These are phyloP conservation scores for Menidia menidia DNA, from an alignment of 2,797 vertebrate genomes.

Conservation along the genomic window DNA sequence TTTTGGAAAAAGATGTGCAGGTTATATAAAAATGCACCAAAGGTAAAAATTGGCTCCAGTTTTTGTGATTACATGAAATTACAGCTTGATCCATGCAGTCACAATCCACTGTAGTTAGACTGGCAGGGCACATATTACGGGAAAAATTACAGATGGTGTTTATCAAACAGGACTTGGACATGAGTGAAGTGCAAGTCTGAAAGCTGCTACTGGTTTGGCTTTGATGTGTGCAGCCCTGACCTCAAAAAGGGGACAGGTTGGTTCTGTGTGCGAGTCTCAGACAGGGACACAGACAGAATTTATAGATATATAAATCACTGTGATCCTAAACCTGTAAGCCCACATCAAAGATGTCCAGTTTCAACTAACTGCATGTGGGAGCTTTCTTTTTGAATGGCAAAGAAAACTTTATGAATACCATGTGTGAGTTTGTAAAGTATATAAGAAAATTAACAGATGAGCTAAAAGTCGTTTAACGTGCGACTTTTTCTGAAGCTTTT, in stretches of 20 bases:
- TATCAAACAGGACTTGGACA: constrained; percentile 3
- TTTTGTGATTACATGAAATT: not conserved
- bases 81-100: not conserved
- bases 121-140: not conserved
- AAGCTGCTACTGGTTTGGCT: constrained; percentile 41
- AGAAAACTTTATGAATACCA: constrained; percentile 20
- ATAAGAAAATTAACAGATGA: not conserved
- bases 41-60: not conserved
- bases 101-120: not conserved
- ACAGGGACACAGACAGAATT: constrained; percentile 44
- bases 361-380: constrained; percentile 21
- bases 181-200: constrained; percentile 21
- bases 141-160: not conserved
- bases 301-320: constrained; percentile 51
- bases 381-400: constrained; percentile 36
- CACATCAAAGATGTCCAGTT: constrained; percentile 55
- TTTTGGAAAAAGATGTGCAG: not conserved
- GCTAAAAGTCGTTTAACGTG: not conserved
- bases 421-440: not conserved
- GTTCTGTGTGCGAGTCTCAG: constrained; percentile 24
- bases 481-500: not conserved
- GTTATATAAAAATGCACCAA: not conserved
- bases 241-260: constrained; percentile 34
- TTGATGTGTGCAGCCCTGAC: constrained; percentile 59
- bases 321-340: constrained; percentile 39